Base-by-base conservation (phyloP, 2,113 vertebrate species). In the Tupaia chinensis region DNA sequence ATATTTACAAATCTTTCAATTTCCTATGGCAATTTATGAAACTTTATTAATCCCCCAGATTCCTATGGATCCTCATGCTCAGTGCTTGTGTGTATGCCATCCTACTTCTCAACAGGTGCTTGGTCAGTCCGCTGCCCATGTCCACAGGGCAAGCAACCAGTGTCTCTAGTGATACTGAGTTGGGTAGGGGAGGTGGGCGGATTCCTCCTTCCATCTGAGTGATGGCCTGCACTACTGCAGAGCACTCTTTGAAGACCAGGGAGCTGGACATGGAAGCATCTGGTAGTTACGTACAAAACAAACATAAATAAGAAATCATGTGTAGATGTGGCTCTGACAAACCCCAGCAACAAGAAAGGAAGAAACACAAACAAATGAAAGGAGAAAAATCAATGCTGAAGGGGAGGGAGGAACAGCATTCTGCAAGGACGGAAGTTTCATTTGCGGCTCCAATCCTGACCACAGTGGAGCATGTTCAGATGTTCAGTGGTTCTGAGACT, bases 271-370 rank as follows among this genome's bases (percentile, higher is more conserved):
- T 90, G 61, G 94, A 91, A 94, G 87, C 95, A 93, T 96, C 95
- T 94, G 82, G 95, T 93, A 84, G 85, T 97, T 84, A 96, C 85
- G 87, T 87, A 86, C 97, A 96, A 97, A 96, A 96, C 96, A 98
- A 95, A 97, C 83, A 95, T 95, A 96, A 98, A 96, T 94, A 97
- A 97, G 89, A 92, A 97, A 94, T 89, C 95, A 96, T 81, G 89
- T 96, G 87, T 80, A 94, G 83, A 96, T 93, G 94, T 84, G 84
- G 25, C 60, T 97, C 68, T 81, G 54, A 87, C 80, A 95, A 97
- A 96, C 81, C 89, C 83, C 20, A 25, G 72, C 91, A 96, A 93
- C 89, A 63, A 82, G 70, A 78, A 95, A 93, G 89, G 84, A 92
- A 95, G 65, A 15, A 95, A 9, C 76, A 84, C 14, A 91, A 78